A percentile compares a stretch with the other conserved stretches of the same genome.
phyloP scores from a whole-genome alignment of 2,797 vertebrate species.

The Pseudotriccus pelzelni region DNA sequence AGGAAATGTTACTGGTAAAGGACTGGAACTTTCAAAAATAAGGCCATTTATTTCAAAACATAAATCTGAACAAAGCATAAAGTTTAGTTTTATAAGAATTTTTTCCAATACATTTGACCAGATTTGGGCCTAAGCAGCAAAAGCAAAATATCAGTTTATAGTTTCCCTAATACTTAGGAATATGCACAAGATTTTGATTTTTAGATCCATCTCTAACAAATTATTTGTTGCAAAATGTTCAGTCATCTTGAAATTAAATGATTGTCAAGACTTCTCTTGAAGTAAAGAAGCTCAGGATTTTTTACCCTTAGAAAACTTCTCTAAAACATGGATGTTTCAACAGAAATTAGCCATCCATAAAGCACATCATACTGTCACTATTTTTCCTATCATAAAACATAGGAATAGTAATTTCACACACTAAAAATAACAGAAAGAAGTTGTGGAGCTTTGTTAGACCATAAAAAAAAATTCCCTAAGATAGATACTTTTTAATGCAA shows the following conservation, averaged over 20 bases:
- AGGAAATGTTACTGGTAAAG: not conserved
- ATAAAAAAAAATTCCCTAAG: not conserved
- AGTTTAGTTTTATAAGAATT: not conserved
- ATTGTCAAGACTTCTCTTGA: not conserved
- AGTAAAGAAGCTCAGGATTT: not conserved
- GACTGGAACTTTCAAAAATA: not conserved
- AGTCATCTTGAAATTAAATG: not conserved
- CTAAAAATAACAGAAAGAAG: not conserved
- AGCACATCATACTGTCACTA: accelerated
- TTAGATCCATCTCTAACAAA: not conserved
- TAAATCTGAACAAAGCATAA: not conserved
- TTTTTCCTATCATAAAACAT: not conserved
- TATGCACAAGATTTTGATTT: not conserved
- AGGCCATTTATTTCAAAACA: not conserved
- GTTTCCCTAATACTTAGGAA: not conserved
- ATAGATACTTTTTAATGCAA: not conserved
- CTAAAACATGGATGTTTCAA: not conserved
- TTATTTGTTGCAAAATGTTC: not conserved
- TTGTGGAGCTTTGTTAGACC: not conserved
- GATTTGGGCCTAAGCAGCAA: not conserved
- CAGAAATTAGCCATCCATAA: not conserved
- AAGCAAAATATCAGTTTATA: not conserved
- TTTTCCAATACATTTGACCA: not conserved
- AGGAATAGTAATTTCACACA: not conserved
- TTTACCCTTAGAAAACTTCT: not conserved